Evolutionary conservation across 2,113 vertebrate species (phyloP), one percentile per base, ranked within the genome.

Genomic region (Vidua macroura): DNA sequence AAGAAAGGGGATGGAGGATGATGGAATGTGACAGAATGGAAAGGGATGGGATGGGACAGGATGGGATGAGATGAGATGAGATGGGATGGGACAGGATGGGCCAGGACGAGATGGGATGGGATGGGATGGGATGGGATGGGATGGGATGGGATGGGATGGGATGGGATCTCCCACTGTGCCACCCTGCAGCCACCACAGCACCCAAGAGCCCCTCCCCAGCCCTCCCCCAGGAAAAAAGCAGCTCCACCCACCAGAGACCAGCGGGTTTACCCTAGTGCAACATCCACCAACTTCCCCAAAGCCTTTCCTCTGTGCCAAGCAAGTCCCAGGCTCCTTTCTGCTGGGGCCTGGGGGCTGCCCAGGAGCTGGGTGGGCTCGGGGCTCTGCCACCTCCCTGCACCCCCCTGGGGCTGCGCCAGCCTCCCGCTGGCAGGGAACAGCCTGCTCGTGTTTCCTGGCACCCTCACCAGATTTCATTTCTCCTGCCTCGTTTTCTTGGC

Each of bases 401-500:
- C 76, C 64, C 51, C 2, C 13, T 0, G 43, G 58, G 92, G 67
- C 92, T 64, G 81, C 0, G 63, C 76, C 91, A 96, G 90, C 78
- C 82, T 56, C 13, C 12, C 4, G 25, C 87, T 77, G 92, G 52
- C 88, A 86, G 82, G n/a, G 80, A 84, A 82, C 90, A 93, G 88
- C 75, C 90, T 92, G 87, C 91, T 89, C 62, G 6, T 25, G 60
- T 91, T 92, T 86, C 23, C 82, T 94, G 93, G 87, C 95, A 94
- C 67, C 77, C 91, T 60, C 15, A 52, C 37, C 74, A 19, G 35
- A 73, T 80, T 66, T 84, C 94, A 48, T 59, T 66, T 24, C 88
- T 96, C 95, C 78, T 55, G 94, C 96, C 85, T 91, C n/a, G 66
- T 92, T 94, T 88, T 94, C 90, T 95, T 96, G 96, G 94, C 93